Evolutionary conservation across 2,888 invertebrate species (phyloP).

Genomic region (Pharmacophagus antenor): DNA sequence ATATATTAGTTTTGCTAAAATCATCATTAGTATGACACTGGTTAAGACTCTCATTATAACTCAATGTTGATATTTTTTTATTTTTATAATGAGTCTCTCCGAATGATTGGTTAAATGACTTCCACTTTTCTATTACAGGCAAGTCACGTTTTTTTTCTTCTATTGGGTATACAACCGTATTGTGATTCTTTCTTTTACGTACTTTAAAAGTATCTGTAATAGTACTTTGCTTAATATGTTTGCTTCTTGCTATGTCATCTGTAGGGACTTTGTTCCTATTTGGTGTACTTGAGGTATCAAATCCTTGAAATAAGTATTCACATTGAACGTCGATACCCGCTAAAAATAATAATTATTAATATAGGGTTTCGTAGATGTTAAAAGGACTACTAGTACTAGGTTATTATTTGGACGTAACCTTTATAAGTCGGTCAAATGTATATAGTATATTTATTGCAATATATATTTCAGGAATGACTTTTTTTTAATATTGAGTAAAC

Average conservation of each 20-base stretch:
- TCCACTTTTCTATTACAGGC: constrained; percentile 54
- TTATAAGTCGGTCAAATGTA: no score
- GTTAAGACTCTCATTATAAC: not conserved
- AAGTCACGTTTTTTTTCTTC: constrained; percentile 65
- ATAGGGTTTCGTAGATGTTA: not conserved
- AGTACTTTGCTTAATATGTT: constrained; percentile 41
- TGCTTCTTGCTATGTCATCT: constrained; percentile 31
- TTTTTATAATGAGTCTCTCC: constrained; percentile 47
- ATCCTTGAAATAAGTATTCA: constrained; percentile 57
- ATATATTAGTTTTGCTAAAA: not conserved
- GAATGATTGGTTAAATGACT: constrained; percentile 55
- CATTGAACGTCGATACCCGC: constrained; percentile 76
- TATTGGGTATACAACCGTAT: constrained; percentile 47
- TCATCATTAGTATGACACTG: not conserved
- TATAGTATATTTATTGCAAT: not conserved
- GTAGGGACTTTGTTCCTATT: constrained; percentile 13
- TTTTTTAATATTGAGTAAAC: no score
- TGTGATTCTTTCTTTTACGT: constrained; percentile 55
- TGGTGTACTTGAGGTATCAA: constrained; percentile 37
- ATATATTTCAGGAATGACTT: no score
- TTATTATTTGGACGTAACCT: no score
- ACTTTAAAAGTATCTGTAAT: constrained; percentile 53
- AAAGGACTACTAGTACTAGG: not conserved
- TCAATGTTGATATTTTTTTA: no score
- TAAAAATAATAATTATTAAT: constrained; percentile 49